phyloP scores from a whole-genome alignment of 2,797 vertebrate species.

The Nothura maculosa region DNA sequence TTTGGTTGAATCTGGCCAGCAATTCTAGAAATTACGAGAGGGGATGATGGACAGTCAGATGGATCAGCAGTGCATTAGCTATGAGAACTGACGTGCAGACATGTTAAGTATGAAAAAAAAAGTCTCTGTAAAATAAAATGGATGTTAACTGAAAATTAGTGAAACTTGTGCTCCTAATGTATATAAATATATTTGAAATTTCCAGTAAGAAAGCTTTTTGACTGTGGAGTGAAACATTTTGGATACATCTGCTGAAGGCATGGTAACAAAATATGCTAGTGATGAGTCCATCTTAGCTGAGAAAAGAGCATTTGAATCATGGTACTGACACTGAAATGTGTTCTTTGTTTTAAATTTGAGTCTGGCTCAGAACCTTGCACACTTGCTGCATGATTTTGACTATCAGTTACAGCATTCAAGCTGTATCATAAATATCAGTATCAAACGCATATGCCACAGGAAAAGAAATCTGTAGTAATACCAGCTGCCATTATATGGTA shows the following conservation, averaged over 20 bases:
- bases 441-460: constrained; percentile 54
- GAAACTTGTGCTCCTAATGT: neutral
- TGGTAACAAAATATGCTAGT: constrained; percentile 5
- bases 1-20: neutral
- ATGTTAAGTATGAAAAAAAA: neutral
- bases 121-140: neutral
- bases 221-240: neutral
- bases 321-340: constrained; percentile 32
- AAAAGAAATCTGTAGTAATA: constrained; percentile 53
- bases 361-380: constrained; percentile 41
- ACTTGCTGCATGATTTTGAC: constrained; percentile 35
- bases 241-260: neutral
- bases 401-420: constrained; percentile 38
- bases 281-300: constrained; percentile 33
- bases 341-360: constrained; percentile 39
- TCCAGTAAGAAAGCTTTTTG: neutral
- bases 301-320: constrained; percentile 38
- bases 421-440: constrained; percentile 58
- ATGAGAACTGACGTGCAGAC: neutral
- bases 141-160: neutral
- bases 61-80: neutral
- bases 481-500: constrained; percentile 58
- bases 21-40: neutral
- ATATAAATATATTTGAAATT: neutral
- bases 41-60: neutral